phyloP scores from a whole-genome alignment of 2,113 vertebrate species.

The Protomyctophum bolini region DNA sequence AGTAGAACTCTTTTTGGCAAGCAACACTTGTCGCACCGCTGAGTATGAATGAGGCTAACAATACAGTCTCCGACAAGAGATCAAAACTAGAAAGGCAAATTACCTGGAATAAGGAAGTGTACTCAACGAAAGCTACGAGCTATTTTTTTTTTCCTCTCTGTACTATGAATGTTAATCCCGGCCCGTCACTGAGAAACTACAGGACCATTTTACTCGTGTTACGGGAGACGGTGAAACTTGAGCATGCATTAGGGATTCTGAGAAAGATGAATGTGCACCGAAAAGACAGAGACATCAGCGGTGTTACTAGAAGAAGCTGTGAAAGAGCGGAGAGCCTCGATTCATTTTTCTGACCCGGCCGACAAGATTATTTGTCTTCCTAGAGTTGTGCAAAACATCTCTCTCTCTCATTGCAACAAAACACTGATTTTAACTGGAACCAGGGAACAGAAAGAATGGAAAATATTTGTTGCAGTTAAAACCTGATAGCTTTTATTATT shows the following conservation, averaged over 20 bases:
- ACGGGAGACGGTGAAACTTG: conserved; percentile 36
- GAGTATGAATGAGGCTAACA: too few relatives aligned
- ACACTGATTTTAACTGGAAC: too few relatives aligned
- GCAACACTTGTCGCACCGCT: too few relatives aligned
- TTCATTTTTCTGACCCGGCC: background rate
- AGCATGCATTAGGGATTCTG: conserved; percentile 35
- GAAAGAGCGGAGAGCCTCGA: background rate
- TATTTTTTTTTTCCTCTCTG: conserved; percentile 28
- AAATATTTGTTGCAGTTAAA: too few relatives aligned
- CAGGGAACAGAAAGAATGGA: too few relatives aligned
- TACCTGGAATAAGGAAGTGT: background rate
- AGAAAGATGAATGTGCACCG: conserved; percentile 44
- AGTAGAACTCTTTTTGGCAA: too few relatives aligned
- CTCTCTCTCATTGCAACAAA: too few relatives aligned
- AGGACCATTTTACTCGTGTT: conserved; percentile 25
- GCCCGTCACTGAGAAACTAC: background rate
- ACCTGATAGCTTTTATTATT: too few relatives aligned
- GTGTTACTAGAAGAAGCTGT: background rate
- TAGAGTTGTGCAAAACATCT: conserved; percentile 12
- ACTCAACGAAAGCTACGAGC: conserved; percentile 6
- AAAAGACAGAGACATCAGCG: conserved; percentile 18
- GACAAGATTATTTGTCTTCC: background rate
- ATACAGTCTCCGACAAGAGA: background rate
- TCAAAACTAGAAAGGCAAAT: background rate
- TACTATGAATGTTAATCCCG: conserved; percentile 9